Evolutionary conservation across 2,797 vertebrate genomes (phyloP).

Genomic region (Rhabdomys pumilio): DNA sequence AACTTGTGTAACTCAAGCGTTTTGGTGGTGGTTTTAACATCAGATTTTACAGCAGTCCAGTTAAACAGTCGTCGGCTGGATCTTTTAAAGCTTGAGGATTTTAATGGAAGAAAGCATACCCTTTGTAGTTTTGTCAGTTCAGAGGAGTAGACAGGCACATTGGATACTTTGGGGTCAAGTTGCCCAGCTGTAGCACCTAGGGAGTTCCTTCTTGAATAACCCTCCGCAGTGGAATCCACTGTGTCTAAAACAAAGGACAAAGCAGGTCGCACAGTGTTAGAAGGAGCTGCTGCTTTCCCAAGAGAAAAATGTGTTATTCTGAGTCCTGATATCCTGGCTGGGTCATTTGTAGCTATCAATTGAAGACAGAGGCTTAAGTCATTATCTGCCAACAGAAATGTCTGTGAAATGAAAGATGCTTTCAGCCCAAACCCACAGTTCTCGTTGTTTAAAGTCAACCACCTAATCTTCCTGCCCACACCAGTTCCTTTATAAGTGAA

Average conservation of each 20-base stretch:
- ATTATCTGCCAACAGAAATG: background rate
- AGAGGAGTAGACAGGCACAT: background rate
- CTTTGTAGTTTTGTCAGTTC: conserved; percentile 76
- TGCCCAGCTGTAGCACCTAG: background rate
- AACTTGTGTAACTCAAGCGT: conserved; percentile 87
- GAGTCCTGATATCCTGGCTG: background rate
- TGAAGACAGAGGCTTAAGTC: background rate
- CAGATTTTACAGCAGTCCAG: conserved; percentile 85
- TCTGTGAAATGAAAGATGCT: background rate
- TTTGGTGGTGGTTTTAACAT: conserved; percentile 87
- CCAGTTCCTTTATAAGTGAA: background rate
- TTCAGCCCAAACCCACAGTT: background rate
- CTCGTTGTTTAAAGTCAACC: background rate
- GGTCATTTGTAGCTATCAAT: background rate
- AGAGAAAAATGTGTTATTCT: background rate
- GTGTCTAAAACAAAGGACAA: background rate
- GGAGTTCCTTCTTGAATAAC: background rate
- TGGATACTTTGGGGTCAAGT: background rate
- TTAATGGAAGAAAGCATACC: conserved; percentile 86
- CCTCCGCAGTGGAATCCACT: background rate
- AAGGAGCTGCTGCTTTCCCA: background rate
- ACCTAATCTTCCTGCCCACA: background rate
- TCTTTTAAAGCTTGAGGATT: conserved; percentile 87
- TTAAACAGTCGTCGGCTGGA: conserved; percentile 82
- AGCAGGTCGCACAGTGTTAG: background rate